Base-by-base conservation (phyloP, 2,888 invertebrate genomes). In the Sabatieria punctata region DNA sequence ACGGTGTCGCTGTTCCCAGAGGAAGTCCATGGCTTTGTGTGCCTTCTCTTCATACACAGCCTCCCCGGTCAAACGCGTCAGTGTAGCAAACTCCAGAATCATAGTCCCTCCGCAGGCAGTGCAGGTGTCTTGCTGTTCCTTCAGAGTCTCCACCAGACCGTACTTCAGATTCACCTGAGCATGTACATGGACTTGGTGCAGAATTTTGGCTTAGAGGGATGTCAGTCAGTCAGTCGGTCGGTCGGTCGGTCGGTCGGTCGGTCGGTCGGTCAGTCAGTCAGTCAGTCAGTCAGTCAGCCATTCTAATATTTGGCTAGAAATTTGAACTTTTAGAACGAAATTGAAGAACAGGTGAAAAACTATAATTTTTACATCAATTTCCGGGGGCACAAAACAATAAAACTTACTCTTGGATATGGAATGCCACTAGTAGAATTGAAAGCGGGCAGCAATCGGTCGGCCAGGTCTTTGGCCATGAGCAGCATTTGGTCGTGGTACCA, bases 101-200 rank as follows among this genome's bases (percentile, higher is more conserved):
- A 95, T 89, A 1, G 93, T 93, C 1, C 95, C 95, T 1, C 91
- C 93, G 69, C 95, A 97, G 0, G 95, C 93, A 0, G 95, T 95
- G 64, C 95, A 95, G 0, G 57, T 57, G 36, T 56, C 57, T 43
- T 56, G 55, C 43, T 61, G 61, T 21, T 54, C 41, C 40, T 54
- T 54, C 45, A 64, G 47, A 35, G 52, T 48, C 6, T 55, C 55
- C n/a, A 47, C 38, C 54, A 64, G 54, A 23, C 64, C 64, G 41
- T 66, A 59, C 44, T 65, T 58, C 42, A 64, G 47, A 45, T 65
- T 65, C n/a, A 65, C 57, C 52, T 56, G 48, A n/a, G n/a, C n/a
- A n/a, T n/a, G n/a, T n/a, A n/a, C n/a, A n/a, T n/a, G n/a, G n/a
- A n/a, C n/a, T n/a, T n/a, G n/a, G n/a, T n/a, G n/a, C n/a, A n/a